Evolutionary conservation across 2,888 invertebrate species (phyloP).

Genomic region (Steinernema scapterisci): DNA sequence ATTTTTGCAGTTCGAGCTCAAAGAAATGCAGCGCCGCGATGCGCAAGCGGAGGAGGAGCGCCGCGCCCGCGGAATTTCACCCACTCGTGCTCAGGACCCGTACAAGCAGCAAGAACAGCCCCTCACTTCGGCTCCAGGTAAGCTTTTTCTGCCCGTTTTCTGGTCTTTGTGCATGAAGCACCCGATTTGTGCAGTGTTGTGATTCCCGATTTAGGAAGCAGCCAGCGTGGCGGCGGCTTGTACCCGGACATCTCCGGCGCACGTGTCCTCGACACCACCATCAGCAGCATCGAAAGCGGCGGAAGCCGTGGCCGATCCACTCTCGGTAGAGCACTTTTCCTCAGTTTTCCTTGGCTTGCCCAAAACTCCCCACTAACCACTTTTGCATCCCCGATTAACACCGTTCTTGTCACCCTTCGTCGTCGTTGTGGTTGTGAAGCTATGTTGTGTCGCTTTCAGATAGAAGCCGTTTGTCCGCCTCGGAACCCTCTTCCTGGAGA

Average conservation of each 20-base stretch:
- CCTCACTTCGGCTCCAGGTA: neutral
- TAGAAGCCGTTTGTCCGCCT: conserved; percentile 45
- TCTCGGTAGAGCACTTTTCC: conserved; percentile 28
- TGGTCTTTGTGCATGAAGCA: conserved; percentile 11
- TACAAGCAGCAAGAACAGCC: conserved; percentile 18
- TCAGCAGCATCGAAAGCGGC: conserved; percentile 53
- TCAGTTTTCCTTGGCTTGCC: conserved; percentile 9
- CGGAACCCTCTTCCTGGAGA: conserved; percentile 65
- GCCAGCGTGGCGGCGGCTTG: neutral
- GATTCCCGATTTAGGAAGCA: conserved; percentile 1
- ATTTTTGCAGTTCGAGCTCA: conserved; percentile 71
- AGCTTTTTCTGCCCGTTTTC: neutral
- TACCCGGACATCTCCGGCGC: neutral
- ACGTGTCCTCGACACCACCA: conserved; percentile 48
- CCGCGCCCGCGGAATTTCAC: conserved; percentile 38
- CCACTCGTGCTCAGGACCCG: neutral
- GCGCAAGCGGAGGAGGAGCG: conserved; percentile 65
- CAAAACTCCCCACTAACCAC: conserved; percentile 9
- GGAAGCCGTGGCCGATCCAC: conserved; percentile 19
- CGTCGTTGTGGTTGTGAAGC: conserved; percentile 37
- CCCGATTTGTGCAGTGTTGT: conserved; percentile 20
- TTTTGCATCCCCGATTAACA: conserved; percentile 13
- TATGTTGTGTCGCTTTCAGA: conserved; percentile 49
- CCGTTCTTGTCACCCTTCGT: conserved; percentile 36
- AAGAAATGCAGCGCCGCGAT: conserved; percentile 84